Percentiles rank a stretch among this genome's conserved stretches.
phyloP scores from a whole-genome alignment of 1,140 invertebrate species.

The Orius insidiosus region DNA sequence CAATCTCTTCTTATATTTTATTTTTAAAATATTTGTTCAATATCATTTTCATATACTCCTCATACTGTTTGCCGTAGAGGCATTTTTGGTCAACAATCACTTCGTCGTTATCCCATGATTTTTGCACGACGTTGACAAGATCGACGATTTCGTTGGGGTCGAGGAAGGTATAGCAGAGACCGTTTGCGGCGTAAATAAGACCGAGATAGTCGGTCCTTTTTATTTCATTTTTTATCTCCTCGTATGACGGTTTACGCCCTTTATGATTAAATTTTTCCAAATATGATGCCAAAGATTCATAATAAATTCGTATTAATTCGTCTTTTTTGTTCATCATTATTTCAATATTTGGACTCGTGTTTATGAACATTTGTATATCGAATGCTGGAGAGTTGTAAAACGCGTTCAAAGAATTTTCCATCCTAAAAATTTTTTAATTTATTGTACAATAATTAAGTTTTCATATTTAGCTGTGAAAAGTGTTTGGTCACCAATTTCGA shows the following conservation, averaged over 20 bases:
- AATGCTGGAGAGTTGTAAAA: slow-evolving; percentile 16
- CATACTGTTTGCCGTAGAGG: no score
- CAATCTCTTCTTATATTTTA: no score
- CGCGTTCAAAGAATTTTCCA: slow-evolving; percentile 19
- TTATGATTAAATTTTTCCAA: neutral
- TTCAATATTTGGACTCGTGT: slow-evolving; percentile 8
- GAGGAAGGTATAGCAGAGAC: neutral
- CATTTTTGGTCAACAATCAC: no score
- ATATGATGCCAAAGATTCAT: neutral
- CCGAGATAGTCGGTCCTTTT: neutral
- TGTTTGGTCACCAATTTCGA: no score
- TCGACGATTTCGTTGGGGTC: no score
- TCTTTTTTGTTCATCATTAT: neutral
- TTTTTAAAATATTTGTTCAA: no score
- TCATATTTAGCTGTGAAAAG: no score
- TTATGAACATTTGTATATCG: slow-evolving; percentile 20
- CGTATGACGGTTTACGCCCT: neutral
- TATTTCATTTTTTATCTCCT: neutral
- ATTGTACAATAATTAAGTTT: no score
- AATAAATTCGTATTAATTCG: neutral
- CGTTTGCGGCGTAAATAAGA: neutral
- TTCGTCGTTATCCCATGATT: no score
- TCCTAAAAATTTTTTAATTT: no score
- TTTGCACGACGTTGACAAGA: no score
- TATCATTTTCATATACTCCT: no score